A percentile compares a stretch with the other conserved stretches of the same genome.
phyloP scores from a whole-genome alignment of 2,113 vertebrate genomes.

The Leptodactylus fuscus region DNA sequence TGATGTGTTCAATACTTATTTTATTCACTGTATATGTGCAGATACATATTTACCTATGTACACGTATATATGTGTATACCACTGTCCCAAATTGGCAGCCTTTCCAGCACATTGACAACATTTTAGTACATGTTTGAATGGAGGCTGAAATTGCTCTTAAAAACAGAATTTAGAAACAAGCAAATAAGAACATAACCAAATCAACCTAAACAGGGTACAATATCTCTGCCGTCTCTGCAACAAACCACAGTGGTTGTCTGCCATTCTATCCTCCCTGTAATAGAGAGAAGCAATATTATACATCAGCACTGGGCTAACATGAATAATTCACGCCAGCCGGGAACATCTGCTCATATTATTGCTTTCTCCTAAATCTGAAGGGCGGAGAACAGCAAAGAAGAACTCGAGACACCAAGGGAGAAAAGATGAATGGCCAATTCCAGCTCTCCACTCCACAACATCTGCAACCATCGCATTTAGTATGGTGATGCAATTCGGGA shows the following conservation, averaged over 20 bases:
- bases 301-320: conserved; percentile 56
- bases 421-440: conserved; percentile 62
- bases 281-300: conserved; percentile 47
- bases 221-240: not conserved
- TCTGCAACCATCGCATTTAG: conserved; percentile 59
- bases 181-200: not conserved
- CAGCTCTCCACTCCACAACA: conserved; percentile 59
- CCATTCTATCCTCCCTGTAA: not conserved
- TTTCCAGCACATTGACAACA: not conserved
- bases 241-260: not conserved
- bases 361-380: conserved; percentile 65
- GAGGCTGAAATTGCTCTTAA: not conserved
- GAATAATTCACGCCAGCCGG: conserved; percentile 70
- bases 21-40: too few relatives aligned
- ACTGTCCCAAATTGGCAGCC: not conserved
- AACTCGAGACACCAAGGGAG: conserved; percentile 49
- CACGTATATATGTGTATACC: not conserved
- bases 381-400: conserved; percentile 64
- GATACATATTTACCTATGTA: too few relatives aligned
- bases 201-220: not conserved
- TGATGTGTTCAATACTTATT: too few relatives aligned
- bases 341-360: conserved; percentile 68
- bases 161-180: not conserved
- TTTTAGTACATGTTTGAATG: too few relatives aligned
- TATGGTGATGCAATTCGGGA: conserved; percentile 44